phyloP scores from a whole-genome alignment of 1,140 invertebrate species.

The Galleria mellonella region DNA sequence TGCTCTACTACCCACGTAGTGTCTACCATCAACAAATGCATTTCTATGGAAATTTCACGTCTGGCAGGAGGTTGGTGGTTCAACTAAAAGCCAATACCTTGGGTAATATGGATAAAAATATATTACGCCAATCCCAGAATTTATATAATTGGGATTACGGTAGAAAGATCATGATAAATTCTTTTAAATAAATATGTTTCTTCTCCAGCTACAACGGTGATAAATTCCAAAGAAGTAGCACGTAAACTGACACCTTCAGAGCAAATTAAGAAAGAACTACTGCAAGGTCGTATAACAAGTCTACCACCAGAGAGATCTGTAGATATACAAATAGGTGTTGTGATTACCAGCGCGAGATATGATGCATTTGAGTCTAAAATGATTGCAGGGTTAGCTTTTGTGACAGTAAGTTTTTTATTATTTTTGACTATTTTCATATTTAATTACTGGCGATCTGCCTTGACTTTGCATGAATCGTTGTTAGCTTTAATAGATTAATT shows the following conservation, averaged over 20 bases:
- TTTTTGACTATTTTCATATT: background rate
- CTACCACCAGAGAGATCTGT: slow-evolving; percentile 31
- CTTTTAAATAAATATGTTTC: background rate
- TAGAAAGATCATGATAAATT: too few species aligned
- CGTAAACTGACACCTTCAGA: slow-evolving; percentile 35
- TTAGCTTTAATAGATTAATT: background rate
- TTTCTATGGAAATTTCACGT: too few species aligned
- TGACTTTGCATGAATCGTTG: too few species aligned
- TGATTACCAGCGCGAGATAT: slow-evolving; percentile 38
- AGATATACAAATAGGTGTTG: slow-evolving; percentile 29
- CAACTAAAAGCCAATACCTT: too few species aligned
- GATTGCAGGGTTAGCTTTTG: slow-evolving; percentile 33
- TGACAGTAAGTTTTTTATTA: slow-evolving; percentile 32
- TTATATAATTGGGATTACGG: too few species aligned
- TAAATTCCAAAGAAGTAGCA: slow-evolving; percentile 33
- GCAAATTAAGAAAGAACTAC: slow-evolving; percentile 26
- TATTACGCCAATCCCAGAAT: too few species aligned
- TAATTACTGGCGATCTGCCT: background rate
- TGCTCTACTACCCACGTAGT: too few species aligned
- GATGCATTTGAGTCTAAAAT: slow-evolving; percentile 43
- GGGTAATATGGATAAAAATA: too few species aligned
- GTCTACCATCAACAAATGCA: too few species aligned
- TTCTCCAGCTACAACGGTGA: slow-evolving; percentile 10
- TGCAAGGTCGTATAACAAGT: slow-evolving; percentile 28
- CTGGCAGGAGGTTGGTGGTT: too few species aligned